Percentiles rank a stretch among this genome's conserved stretches.
These are phyloP conservation scores for Arnoldichthys spilopterus DNA, from an alignment of 2,797 vertebrate genomes.

Conservation along the genomic window DNA sequence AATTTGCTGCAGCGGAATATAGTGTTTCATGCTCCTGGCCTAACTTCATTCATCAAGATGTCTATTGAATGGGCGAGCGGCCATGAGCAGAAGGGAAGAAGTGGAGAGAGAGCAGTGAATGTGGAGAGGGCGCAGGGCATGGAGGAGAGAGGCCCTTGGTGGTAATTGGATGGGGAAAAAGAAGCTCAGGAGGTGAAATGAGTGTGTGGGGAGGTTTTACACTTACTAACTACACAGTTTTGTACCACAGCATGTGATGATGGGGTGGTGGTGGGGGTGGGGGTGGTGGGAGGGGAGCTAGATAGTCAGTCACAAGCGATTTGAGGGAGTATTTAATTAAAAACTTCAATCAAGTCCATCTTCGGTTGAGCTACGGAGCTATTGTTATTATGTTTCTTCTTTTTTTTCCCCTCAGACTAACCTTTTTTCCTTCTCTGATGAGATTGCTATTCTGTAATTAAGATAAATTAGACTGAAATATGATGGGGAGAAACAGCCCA, in stretches of 20 bases:
- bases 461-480: constrained; percentile 58
- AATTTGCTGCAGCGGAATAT: constrained; percentile 57
- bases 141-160: constrained; percentile 39
- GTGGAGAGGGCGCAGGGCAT: constrained; percentile 22
- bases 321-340: constrained; percentile 54
- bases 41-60: constrained; percentile 61
- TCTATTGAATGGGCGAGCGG: constrained; percentile 58
- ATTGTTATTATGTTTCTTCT: constrained; percentile 28
- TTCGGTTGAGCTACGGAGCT: constrained; percentile 44
- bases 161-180: constrained; percentile 51
- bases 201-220: constrained; percentile 36
- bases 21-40: constrained; percentile 59
- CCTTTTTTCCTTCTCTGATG: constrained; percentile 45
- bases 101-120: constrained; percentile 35
- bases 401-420: constrained; percentile 13
- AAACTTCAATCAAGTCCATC: constrained; percentile 58
- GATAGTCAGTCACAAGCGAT: constrained; percentile 45
- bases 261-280: background rate
- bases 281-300: background rate
- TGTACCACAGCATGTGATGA: constrained; percentile 2
- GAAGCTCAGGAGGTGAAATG: constrained; percentile 44
- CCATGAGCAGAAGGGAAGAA: constrained; percentile 49
- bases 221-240: constrained; percentile 30
- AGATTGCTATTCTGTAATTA: constrained; percentile 61
- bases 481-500: constrained; percentile 43